Percentiles rank a stretch among this genome's conserved stretches.
Evolutionary conservation across 2,113 vertebrate genomes (phyloP).

Genomic region (Felis chaus): DNA sequence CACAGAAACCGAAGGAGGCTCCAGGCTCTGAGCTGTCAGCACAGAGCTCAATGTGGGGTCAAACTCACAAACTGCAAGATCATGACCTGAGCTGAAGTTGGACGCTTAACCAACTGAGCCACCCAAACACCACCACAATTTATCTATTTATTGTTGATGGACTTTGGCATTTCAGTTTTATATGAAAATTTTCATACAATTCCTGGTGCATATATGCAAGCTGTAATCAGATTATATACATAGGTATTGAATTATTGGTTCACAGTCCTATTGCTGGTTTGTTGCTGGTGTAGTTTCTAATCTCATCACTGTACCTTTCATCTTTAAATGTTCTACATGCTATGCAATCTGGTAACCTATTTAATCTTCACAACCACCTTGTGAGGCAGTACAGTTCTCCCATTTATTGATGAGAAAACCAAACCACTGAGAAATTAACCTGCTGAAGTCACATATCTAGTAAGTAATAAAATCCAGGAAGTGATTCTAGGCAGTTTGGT

Average conservation of each 20-base stretch:
- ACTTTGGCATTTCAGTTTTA: slow-evolving; percentile 46
- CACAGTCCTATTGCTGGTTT: neutral
- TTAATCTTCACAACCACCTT: neutral
- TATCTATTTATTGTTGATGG: neutral
- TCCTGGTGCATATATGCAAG: neutral
- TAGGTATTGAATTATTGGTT: neutral
- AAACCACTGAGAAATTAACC: slow-evolving; percentile 5
- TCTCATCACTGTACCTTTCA: neutral
- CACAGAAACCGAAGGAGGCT: no score
- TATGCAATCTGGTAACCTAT: neutral
- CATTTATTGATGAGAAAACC: slow-evolving; percentile 33
- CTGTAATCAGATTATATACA: neutral
- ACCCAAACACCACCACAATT: neutral
- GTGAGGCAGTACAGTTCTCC: neutral
- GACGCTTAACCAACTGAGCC: neutral
- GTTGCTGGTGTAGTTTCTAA: neutral
- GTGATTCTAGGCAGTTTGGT: neutral
- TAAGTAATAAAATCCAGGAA: neutral
- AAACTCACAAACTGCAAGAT: neutral
- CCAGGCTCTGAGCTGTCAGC: no score
- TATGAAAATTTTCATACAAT: neutral
- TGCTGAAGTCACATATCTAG: neutral
- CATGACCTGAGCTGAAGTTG: neutral
- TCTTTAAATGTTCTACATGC: neutral
- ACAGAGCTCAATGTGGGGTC: no score